Evolutionary conservation across 2,113 vertebrate genomes (phyloP), one percentile per base, ranked within the genome.

Genomic region (Chamaea fasciata): DNA sequence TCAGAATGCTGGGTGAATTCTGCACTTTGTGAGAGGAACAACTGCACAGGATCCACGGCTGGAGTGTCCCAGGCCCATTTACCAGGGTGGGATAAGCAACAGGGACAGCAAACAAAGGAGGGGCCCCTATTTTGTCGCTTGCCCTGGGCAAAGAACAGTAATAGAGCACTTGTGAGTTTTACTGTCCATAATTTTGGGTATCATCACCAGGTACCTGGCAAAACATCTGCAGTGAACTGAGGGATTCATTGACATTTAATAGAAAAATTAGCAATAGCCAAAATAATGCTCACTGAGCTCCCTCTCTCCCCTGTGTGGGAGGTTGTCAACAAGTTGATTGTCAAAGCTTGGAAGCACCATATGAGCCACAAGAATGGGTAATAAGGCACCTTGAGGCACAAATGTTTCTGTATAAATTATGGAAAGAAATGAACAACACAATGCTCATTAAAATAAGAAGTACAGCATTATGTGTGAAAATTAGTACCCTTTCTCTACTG

Each of bases 341-440:
- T 82, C 77, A 84, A 83, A 73, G 44, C 68, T 71, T 13, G 6
- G 82, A 65, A 88, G 83, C 56, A 89, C 56, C 73, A 26, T 23
- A 75, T 15, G 74, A 94, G 37, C 84, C 46, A 82, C 9, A 2
- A 50, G 75, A 87, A 93, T 0, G 13, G 77, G 55, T 93, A 94
- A 94, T 52, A 81, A 87, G 35, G 47, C 28, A 83, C 87, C 89
- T 59, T 12, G 59, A 89, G 80, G 93, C 83, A 94, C 31, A 90
- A 92, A 89, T 53, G 63, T 74, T 95, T 90, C 87, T 71, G 73
- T 63, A 84, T 77, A 92, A 81, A 91, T 91, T 74, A 87, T 20
- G 33, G 65, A 78, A 81, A 47, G 60, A 92, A 89, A 91, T 8
- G 23, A 95, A 82, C 63, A 79, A 65, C 44, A 73, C 41, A 63